Evolutionary conservation across 2,888 invertebrate genomes (phyloP).

Genomic region (Machimus rusticus): DNA sequence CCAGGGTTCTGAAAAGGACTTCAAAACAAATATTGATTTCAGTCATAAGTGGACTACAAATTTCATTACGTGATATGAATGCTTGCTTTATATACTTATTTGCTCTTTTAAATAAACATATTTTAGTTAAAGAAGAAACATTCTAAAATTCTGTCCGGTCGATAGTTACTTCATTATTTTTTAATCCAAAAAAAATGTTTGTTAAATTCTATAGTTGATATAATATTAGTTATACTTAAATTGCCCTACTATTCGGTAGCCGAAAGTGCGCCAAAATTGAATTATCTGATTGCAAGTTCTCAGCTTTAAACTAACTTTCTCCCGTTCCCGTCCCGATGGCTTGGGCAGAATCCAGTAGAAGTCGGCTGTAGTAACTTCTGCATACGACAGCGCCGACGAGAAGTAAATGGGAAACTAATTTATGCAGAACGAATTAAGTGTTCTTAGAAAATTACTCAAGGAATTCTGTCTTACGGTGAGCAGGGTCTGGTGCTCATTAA

Average conservation of each 20-base stretch:
- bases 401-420: slow-evolving; percentile 35
- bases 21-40: too few relatives aligned
- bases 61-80: too few relatives aligned
- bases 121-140: too few relatives aligned
- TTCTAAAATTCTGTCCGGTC: too few relatives aligned
- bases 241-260: background rate
- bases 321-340: background rate
- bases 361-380: slow-evolving; percentile 13
- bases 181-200: too few relatives aligned
- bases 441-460: slow-evolving; percentile 35
- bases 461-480: slow-evolving; percentile 8
- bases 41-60: too few relatives aligned
- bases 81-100: too few relatives aligned
- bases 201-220: too few relatives aligned
- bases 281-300: background rate
- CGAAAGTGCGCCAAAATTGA: background rate
- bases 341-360: background rate
- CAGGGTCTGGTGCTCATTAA: slow-evolving; percentile 38
- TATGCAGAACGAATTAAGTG: slow-evolving; percentile 40
- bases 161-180: too few relatives aligned
- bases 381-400: slow-evolving; percentile 24
- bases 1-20: too few relatives aligned
- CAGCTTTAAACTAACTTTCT: background rate
- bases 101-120: too few relatives aligned
- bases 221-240: background rate